Evolutionary conservation across 2,113 vertebrate species (phyloP).

Genomic region (Morphnarchus princeps): DNA sequence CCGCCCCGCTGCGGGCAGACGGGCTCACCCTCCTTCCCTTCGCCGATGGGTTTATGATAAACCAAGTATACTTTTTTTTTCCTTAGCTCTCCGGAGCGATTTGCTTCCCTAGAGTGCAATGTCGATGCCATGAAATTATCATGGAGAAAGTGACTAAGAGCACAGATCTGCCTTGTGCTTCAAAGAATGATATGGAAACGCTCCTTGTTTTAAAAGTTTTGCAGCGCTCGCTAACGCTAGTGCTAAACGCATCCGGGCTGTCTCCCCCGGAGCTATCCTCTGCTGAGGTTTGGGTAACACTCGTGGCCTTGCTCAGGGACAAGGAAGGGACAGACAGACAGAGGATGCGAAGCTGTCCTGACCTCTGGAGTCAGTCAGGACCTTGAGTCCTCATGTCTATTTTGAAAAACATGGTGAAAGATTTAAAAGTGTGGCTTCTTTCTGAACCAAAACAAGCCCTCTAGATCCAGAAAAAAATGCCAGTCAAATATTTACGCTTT

Average conservation of each 20-base stretch:
- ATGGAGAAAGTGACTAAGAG: background rate
- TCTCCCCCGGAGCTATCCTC: fast-evolving
- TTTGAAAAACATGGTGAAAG: background rate
- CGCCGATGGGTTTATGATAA: background rate
- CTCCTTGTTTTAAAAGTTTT: no score
- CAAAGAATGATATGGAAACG: fast-evolving
- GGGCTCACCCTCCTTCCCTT: fast-evolving
- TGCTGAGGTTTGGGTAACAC: fast-evolving
- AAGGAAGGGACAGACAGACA: no score
- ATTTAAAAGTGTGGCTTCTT: background rate
- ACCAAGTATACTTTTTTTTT: no score
- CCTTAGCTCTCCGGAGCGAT: background rate
- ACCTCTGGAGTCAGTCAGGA: background rate
- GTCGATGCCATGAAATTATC: background rate
- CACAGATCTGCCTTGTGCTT: background rate
- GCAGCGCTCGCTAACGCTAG: fast-evolving
- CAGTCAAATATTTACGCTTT: background rate
- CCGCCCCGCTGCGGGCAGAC: no score
- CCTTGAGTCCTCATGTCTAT: fast-evolving
- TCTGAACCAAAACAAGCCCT: background rate
- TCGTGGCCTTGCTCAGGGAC: fast-evolving
- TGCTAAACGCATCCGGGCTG: fast-evolving
- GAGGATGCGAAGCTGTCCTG: background rate
- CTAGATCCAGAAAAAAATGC: background rate
- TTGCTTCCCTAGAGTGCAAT: background rate